Evolutionary conservation across 2,797 vertebrate species (phyloP).

Genomic region (Tadarida brasiliensis): DNA sequence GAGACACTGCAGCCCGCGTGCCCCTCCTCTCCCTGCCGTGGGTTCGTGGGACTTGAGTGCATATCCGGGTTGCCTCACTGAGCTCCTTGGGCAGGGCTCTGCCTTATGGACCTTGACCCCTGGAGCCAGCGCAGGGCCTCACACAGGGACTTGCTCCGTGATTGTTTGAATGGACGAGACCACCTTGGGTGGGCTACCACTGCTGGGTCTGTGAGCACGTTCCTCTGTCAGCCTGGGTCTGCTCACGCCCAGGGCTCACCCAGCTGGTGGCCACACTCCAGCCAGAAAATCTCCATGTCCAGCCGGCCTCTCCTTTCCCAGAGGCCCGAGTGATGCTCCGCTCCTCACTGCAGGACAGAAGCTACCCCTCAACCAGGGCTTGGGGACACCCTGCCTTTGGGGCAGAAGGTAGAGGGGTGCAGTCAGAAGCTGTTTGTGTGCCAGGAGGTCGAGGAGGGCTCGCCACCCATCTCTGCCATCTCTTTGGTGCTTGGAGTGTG

Average conservation of each 20-base stretch:
- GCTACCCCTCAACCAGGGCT: background rate
- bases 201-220: background rate
- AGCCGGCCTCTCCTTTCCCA: background rate
- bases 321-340: background rate
- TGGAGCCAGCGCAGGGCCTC: accelerated
- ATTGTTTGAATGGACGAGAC: accelerated
- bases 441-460: background rate
- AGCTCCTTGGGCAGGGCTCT: accelerated
- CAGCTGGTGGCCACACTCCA: background rate
- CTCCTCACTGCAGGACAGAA: background rate
- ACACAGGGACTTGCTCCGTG: accelerated
- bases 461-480: accelerated
- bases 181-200: background rate
- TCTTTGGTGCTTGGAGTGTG: background rate
- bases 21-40: accelerated
- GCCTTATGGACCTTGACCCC: background rate
- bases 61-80: accelerated
- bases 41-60: background rate
- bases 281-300: background rate
- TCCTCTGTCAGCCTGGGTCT: background rate
- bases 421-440: background rate
- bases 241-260: background rate
- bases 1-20: background rate
- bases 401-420: background rate
- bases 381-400: background rate